Evolutionary conservation across 2,888 invertebrate genomes (phyloP), one percentile per base, ranked within the genome.

Genomic region (Tethea ocularis): DNA sequence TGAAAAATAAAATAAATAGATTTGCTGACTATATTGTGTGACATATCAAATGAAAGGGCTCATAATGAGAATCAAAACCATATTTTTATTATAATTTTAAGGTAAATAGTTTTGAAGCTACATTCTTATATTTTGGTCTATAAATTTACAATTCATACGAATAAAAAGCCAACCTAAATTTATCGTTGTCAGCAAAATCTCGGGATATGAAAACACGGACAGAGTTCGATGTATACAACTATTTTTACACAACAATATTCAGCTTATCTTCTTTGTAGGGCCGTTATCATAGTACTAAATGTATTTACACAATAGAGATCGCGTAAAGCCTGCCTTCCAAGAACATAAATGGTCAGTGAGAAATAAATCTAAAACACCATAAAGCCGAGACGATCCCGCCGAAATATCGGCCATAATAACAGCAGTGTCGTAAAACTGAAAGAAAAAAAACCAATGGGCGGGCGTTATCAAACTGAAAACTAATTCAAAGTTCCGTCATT

Each of bases 401-500:
- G 69, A 81, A 84, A 83, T 80, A 85, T 80, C 77, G 74, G 68
- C 72, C 69, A 78, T 80, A 80, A 84, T 83, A 77, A 83, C 80
- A 78, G 73, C 71, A 75, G 71, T 73, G 78, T 72, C 82, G 81
- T 83, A 82, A 83, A 84, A 84, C 74, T 72, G 70, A 72, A 78
- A 68, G 74, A 79, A 81, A 79, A 81, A 79, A 84, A 80, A 76
- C 74, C 67, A 70, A 76, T 20, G 72, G 74, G 78, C 69, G 64
- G 64, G 69, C 78, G 84, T 87, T 89, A 89, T 90, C 89, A 87
- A 86, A 83, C 87, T 82, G 75, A 82, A 86, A 89, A 90, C 88
- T 88, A 88, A 90, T 90, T 90, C 88, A 84, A 90, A 91, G 86
- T 90, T 88, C 83, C 78, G 83, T 86, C 87, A 86, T 88, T 88